Conservation (phyloP, 2,797 vertebrate species). For the Sebastes miniatus region DNA sequence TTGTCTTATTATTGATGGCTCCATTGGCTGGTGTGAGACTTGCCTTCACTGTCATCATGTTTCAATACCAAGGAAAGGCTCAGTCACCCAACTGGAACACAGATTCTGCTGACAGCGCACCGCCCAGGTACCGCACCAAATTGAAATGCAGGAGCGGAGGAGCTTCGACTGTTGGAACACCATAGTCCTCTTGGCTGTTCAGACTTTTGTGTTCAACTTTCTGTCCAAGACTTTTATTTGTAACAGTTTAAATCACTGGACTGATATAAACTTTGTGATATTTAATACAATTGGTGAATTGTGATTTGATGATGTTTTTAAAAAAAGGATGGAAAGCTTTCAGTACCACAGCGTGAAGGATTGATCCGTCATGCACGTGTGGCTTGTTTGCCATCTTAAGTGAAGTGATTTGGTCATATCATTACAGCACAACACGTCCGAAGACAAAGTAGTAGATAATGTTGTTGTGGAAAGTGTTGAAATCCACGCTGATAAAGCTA, state of each 20-base stretch:
- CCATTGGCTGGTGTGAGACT: slow-evolving; percentile 58
- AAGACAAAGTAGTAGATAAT: too few relatives aligned
- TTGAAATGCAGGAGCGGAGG: slow-evolving; percentile 14
- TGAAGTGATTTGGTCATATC: too few relatives aligned
- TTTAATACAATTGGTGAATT: background rate
- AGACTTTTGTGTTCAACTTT: slow-evolving; percentile 2
- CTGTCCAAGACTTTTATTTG: background rate
- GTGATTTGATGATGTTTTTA: background rate
- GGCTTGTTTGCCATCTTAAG: background rate
- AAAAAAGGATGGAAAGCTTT: slow-evolving; percentile 8
- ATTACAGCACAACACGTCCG: too few relatives aligned
- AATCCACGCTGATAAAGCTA: background rate
- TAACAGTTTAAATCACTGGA: background rate
- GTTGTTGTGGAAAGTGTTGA: background rate
- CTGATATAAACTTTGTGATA: background rate
- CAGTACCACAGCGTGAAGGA: background rate
- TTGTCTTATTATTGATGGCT: slow-evolving; percentile 79
- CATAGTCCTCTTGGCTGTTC: background rate
- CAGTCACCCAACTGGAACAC: slow-evolving; percentile 45
- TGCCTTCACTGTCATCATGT: slow-evolving; percentile 54
- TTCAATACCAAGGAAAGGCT: slow-evolving; percentile 43
- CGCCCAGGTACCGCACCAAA: slow-evolving; percentile 12
- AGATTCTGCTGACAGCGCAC: slow-evolving; percentile 49
- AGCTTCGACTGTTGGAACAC: slow-evolving; percentile 29
- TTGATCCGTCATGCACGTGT: background rate